These are phyloP conservation scores for Coenobita brevimanus DNA, from an alignment of 1,140 invertebrate genomes.

Conservation along the genomic window DNA sequence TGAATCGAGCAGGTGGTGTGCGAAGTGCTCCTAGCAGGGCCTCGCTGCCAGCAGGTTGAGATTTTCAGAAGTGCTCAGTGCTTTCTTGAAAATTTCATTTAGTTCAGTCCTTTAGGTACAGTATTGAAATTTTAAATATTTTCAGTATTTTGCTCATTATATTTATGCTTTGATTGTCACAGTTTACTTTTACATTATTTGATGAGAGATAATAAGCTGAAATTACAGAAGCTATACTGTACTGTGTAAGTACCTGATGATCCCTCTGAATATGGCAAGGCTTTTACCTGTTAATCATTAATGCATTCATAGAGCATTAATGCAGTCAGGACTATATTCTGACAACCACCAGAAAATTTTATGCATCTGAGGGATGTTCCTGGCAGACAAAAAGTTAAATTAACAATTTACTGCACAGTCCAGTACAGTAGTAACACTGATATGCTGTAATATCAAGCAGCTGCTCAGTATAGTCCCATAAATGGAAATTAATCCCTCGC, in stretches of 20 bases:
- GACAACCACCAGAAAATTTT: too few relatives aligned
- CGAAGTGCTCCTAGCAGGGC: too few relatives aligned
- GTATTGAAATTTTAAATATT: not conserved
- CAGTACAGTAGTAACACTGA: not conserved
- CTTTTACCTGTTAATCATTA: not conserved
- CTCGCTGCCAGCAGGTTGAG: too few relatives aligned
- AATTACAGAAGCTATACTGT: not conserved
- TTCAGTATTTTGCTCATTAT: not conserved
- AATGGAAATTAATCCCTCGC: not conserved
- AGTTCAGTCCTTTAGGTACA: too few relatives aligned
- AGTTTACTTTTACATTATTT: not conserved
- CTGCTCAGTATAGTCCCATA: not conserved
- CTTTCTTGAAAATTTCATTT: too few relatives aligned
- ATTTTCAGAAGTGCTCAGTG: too few relatives aligned
- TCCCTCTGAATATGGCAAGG: too few relatives aligned
- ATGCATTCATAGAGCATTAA: not conserved
- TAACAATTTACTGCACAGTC: not conserved
- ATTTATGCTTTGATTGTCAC: not conserved
- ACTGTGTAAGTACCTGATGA: too few relatives aligned
- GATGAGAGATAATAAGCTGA: not conserved
- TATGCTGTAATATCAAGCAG: not conserved
- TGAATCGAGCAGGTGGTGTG: too few relatives aligned
- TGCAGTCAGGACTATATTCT: not conserved
- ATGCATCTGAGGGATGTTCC: too few relatives aligned
- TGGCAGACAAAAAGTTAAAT: too few relatives aligned